Percentiles rank a stretch among this genome's conserved stretches.
Conservation (phyloP, 2,797 vertebrate species). For the Chelon auratus region DNA sequence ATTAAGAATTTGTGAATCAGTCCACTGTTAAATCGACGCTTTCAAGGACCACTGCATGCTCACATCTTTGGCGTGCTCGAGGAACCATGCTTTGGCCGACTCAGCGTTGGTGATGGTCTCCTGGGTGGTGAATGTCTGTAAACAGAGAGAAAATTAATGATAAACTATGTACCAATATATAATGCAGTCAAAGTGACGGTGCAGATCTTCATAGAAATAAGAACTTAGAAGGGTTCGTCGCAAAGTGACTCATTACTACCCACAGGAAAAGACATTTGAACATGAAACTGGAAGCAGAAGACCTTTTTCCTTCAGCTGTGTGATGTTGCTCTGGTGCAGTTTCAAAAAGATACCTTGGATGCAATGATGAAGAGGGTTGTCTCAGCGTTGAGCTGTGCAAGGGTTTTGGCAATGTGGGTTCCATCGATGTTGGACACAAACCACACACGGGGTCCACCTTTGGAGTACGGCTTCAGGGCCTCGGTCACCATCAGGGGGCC, state of each 20-base stretch:
- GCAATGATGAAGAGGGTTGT: conserved; percentile 95
- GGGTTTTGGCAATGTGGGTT: conserved; percentile 95
- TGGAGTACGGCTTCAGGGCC: conserved; percentile 93
- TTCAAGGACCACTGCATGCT: conserved; percentile 67
- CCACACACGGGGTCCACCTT: conserved; percentile 93
- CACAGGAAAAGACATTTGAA: background rate
- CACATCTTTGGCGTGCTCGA: conserved; percentile 90
- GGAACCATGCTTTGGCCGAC: conserved; percentile 96
- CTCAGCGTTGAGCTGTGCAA: conserved; percentile 91
- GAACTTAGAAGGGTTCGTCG: background rate
- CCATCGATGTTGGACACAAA: conserved; percentile 99
- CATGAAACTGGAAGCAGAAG: background rate
- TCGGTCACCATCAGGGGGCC: conserved; percentile 98
- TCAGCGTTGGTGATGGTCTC: conserved; percentile 98
- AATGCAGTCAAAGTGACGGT: background rate
- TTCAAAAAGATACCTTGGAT: conserved; percentile 89
- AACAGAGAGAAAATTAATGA: conserved; percentile 7
- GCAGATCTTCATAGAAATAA: background rate
- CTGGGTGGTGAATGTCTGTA: conserved; percentile 95
- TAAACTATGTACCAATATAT: background rate
- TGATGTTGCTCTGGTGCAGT: background rate
- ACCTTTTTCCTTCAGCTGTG: background rate
- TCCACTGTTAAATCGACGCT: background rate
- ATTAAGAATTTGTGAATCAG: background rate
- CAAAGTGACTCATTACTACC: background rate